Evolutionary conservation across 2,888 invertebrate genomes (phyloP).

Genomic region (Parascotia fuliginaria): DNA sequence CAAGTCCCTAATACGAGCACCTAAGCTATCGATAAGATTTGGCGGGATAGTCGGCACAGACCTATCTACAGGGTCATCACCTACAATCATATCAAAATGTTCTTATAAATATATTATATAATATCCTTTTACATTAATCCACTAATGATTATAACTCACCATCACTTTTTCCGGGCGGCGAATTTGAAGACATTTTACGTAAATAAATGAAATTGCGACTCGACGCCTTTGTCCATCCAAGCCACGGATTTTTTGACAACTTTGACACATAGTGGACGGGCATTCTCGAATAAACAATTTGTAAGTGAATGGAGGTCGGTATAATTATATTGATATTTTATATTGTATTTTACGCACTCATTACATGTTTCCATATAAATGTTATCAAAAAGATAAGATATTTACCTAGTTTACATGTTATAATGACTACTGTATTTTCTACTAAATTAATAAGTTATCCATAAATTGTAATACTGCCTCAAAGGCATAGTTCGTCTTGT

Average conservation of each 20-base stretch:
- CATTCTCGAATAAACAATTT: constrained; percentile 62
- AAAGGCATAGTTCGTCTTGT: too few species aligned
- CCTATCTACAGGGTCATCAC: constrained; percentile 59
- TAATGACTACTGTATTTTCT: too few species aligned
- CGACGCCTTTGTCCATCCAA: constrained; percentile 66
- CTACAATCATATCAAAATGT: constrained; percentile 54
- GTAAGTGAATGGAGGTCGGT: background rate
- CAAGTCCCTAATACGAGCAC: constrained; percentile 72
- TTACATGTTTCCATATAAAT: too few species aligned
- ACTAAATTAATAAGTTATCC: too few species aligned
- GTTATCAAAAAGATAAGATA: too few species aligned
- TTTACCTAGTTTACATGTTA: too few species aligned
- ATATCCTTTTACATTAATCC: constrained; percentile 3
- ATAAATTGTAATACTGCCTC: too few species aligned
- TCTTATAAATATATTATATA: constrained; percentile 19
- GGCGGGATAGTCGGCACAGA: constrained; percentile 64
- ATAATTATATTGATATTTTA: constrained; percentile 1
- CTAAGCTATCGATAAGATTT: constrained; percentile 68
- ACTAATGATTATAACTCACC: constrained; percentile 54
- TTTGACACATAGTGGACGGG: constrained; percentile 69
- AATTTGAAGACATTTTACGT: constrained; percentile 78
- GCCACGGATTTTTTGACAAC: constrained; percentile 74
- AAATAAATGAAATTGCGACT: constrained; percentile 73
- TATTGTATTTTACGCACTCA: constrained; percentile 39
- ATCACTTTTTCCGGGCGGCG: constrained; percentile 76